These are phyloP conservation scores for Chiridota heheva DNA, from an alignment of 35 echinoderm and acorn worm genomes.

Conservation along the genomic window DNA sequence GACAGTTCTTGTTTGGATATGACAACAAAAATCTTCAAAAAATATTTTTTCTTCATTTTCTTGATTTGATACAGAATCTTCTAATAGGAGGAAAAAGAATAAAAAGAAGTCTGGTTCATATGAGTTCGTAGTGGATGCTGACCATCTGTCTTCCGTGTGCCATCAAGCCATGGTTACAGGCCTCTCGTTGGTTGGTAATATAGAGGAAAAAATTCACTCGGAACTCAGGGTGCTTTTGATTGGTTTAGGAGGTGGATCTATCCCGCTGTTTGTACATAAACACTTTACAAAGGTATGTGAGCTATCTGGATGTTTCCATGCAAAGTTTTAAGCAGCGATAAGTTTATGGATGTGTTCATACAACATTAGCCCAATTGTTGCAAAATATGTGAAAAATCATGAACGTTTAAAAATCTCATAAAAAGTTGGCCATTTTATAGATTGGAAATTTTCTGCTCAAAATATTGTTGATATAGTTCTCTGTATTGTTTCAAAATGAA, in stretches of 20 bases:
- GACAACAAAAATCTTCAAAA: too few relatives aligned
- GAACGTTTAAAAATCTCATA: too few relatives aligned
- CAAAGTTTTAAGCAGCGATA: too few relatives aligned
- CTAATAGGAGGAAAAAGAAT: too few relatives aligned
- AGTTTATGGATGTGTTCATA: too few relatives aligned
- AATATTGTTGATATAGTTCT: not conserved
- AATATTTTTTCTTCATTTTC: too few relatives aligned
- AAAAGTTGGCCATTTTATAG: too few relatives aligned
- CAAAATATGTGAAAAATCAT: too few relatives aligned
- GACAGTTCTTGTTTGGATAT: too few relatives aligned
- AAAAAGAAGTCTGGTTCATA: not conserved
- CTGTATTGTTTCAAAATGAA: not conserved
- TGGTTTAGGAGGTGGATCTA: slow-evolving; percentile 69
- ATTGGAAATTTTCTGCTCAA: too few relatives aligned
- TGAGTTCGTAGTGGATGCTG: not conserved
- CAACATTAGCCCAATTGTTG: too few relatives aligned
- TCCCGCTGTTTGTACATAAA: slow-evolving; percentile 62
- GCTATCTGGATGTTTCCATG: not conserved
- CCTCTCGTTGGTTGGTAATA: slow-evolving; percentile 35
- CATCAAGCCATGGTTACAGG: slow-evolving; percentile 7
- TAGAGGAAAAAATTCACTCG: slow-evolving; percentile 11
- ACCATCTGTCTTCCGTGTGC: not conserved
- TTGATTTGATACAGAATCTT: too few relatives aligned
- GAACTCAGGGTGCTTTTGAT: slow-evolving; percentile 49
- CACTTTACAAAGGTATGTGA: slow-evolving; percentile 69